A percentile compares a stretch with the other conserved stretches of the same genome.
phyloP scores from a whole-genome alignment of 2,797 vertebrate genomes.

The Muscicapa comitata region DNA sequence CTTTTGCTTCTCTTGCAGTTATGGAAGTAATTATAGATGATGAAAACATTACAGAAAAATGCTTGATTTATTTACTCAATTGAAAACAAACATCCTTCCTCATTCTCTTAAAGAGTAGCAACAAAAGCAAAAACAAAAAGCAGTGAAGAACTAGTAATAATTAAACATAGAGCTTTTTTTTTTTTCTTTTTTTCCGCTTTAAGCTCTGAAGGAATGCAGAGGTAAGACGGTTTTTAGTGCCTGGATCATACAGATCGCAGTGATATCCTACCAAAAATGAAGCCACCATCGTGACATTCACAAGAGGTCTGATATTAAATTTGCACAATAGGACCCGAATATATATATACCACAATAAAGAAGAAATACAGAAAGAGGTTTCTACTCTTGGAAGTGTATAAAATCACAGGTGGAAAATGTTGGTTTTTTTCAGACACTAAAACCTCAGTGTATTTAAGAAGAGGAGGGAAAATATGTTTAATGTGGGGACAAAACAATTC shows the following conservation, averaged over 20 bases:
- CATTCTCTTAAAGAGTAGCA: background rate
- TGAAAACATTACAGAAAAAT: background rate
- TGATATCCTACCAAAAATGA: background rate
- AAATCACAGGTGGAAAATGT: background rate
- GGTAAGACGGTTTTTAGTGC: background rate
- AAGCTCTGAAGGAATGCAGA: background rate
- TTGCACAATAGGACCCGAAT: background rate
- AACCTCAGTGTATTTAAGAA: background rate
- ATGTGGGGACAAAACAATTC: background rate
- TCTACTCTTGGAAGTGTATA: background rate
- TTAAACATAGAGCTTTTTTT: background rate
- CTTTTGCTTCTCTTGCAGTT: background rate
- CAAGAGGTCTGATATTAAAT: background rate
- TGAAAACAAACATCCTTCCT: background rate
- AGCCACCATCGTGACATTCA: accelerated
- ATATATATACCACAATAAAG: no score
- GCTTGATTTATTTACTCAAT: background rate
- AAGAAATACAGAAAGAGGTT: background rate
- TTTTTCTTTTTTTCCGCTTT: no score
- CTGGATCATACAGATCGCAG: background rate
- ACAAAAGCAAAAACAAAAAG: background rate
- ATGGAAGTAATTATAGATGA: background rate
- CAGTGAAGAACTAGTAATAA: background rate
- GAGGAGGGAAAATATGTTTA: background rate
- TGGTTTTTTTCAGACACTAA: background rate